A percentile compares a stretch with the other conserved stretches of the same genome.
Conservation (phyloP, 2,797 vertebrate species). For the Chelon labrosus region DNA sequence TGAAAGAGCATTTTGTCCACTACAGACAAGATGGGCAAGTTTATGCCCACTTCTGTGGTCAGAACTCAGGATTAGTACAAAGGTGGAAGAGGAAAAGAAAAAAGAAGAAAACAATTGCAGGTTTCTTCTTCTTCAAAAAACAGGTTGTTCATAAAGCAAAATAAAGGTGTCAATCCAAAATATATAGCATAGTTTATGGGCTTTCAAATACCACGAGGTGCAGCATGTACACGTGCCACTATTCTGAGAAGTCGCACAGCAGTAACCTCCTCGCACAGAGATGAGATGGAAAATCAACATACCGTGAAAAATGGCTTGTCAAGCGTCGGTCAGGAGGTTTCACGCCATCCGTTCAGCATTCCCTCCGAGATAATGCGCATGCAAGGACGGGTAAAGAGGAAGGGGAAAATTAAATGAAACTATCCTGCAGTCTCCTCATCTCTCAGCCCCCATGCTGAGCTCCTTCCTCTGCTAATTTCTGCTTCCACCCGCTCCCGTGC, state of each 20-base stretch:
- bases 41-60: not conserved
- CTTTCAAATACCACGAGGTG: slow-evolving; percentile 47
- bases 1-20: not conserved
- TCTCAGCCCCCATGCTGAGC: slow-evolving; percentile 30
- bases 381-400: slow-evolving; percentile 28
- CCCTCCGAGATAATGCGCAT: slow-evolving; percentile 24
- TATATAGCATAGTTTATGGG: slow-evolving; percentile 13
- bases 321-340: slow-evolving; percentile 54
- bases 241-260: slow-evolving; percentile 52
- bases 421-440: slow-evolving; percentile 35
- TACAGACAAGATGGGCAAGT: not conserved
- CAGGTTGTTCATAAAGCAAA: too few relatives aligned
- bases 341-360: slow-evolving; percentile 18
- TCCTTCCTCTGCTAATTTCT: slow-evolving; percentile 50
- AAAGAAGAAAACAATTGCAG: not conserved
- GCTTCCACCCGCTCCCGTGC: slow-evolving; percentile 2
- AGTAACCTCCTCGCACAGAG: slow-evolving; percentile 48
- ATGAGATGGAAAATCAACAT: slow-evolving; percentile 65
- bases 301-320: slow-evolving; percentile 62
- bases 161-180: too few relatives aligned
- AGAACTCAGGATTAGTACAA: not conserved
- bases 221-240: slow-evolving; percentile 40
- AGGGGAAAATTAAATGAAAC: slow-evolving; percentile 49
- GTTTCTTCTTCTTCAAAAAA: too few relatives aligned
- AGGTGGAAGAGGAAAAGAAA: not conserved